These are phyloP conservation scores for Diceros bicornis DNA, from an alignment of 2,797 vertebrate species.

Conservation along the genomic window DNA sequence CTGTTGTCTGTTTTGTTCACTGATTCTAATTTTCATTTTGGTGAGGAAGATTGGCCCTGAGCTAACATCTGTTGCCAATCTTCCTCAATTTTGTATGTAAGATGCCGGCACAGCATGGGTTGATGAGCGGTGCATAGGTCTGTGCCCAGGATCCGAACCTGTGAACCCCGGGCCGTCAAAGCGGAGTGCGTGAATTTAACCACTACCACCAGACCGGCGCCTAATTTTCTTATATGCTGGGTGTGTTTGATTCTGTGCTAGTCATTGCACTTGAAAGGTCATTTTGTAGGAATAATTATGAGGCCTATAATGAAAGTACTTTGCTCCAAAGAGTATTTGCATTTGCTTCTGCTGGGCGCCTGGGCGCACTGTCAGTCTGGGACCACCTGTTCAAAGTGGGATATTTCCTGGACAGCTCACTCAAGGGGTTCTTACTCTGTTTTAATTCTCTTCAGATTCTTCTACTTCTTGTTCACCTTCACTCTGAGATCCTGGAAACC, in stretches of 20 bases:
- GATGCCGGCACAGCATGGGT: no score
- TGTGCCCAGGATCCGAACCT: no score
- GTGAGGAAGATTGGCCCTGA: no score
- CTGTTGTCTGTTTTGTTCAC: constrained; percentile 32
- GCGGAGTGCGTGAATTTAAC: no score
- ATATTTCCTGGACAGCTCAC: neutral
- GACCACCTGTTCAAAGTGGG: neutral
- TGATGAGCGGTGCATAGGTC: no score
- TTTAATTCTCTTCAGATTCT: constrained; percentile 46
- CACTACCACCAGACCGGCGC: no score
- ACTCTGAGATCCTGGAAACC: neutral
- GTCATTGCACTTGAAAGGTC: neutral
- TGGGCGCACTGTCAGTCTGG: neutral
- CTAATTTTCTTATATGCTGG: neutral
- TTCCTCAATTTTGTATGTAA: no score
- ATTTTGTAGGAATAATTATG: constrained; percentile 3
- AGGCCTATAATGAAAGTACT: neutral
- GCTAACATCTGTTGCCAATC: no score
- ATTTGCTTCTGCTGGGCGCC: neutral
- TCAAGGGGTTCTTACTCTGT: neutral
- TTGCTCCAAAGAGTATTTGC: neutral
- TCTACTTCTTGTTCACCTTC: neutral
- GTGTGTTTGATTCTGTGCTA: neutral
- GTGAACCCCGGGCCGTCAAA: no score
- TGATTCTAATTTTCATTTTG: neutral